Evolutionary conservation across 2,888 invertebrate genomes (phyloP), one percentile per base, ranked within the genome.

Genomic region (Oxycera nigricornis): DNA sequence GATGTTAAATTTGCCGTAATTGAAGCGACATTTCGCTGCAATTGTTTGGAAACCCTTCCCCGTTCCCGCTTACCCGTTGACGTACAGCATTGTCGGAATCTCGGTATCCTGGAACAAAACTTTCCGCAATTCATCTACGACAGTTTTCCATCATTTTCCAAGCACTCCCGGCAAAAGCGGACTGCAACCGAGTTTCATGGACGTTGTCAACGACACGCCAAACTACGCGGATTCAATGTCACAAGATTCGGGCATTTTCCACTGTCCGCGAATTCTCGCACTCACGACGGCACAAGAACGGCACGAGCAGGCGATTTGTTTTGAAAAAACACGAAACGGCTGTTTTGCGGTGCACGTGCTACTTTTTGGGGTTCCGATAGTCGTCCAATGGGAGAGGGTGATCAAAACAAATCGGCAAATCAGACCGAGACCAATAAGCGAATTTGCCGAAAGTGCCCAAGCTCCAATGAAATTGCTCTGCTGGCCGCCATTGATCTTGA

Each of bases 401-500:
- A 67, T 46, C 41, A 67, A 67, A 67, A 67, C 41, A 67, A 67
- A 46, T 80, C 79, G 78, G 79, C 80, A 79, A 80, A 78, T 77
- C 78, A 77, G 77, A 76, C 77, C 75, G 76, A 79, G 78, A 79
- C 78, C 78, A 78, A 79, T 79, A 78, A 78, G 76, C 79, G 73
- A 67, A 78, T 79, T 78, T 78, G 78, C 76, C 78, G 78, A 78
- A 77, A 72, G 75, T 74, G 76, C 77, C 74, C 77, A 79, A 77
- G 79, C 79, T 79, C 80, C 79, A 80, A 80, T 80, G 79, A 79
- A 79, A 80, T 79, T 78, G 78, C 79, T 79, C 74, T 78, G 77
- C 77, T 77, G 78, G 79, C 79, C 79, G 79, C 80, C 80, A 79
- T 80, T 80, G 79, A 79, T 79, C 79, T 78, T 80, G 80, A 80